Conservation (phyloP, 2,797 vertebrate genomes). For the Acanthiza pusilla region DNA sequence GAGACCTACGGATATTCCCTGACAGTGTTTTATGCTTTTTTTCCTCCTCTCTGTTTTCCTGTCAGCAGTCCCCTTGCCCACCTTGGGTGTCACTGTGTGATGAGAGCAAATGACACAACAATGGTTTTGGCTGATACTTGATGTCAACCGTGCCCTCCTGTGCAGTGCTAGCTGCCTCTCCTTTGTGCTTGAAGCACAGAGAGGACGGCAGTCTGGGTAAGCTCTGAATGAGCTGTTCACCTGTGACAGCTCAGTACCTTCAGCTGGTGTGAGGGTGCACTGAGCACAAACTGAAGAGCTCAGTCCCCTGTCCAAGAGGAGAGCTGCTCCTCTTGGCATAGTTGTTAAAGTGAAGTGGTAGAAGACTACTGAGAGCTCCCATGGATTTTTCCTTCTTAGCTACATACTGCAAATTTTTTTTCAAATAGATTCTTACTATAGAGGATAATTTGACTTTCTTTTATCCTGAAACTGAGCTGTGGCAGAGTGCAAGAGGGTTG, state of each 20-base stretch:
- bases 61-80: background rate
- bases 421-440: background rate
- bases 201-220: background rate
- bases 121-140: background rate
- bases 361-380: background rate
- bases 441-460: background rate
- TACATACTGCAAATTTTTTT: background rate
- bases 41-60: background rate
- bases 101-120: background rate
- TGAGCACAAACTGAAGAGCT: background rate
- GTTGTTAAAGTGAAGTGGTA: background rate
- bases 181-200: background rate
- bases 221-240: background rate
- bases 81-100: background rate
- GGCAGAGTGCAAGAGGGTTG: background rate
- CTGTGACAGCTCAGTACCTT: background rate
- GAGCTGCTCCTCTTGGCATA: background rate
- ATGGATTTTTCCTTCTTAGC: background rate
- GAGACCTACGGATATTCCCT: background rate
- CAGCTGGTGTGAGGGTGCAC: background rate
- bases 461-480: background rate
- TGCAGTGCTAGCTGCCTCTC: background rate
- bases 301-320: background rate
- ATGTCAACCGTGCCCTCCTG: fast-evolving
- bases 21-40: background rate